phyloP scores from a whole-genome alignment of 2,797 vertebrate genomes.

The Eurystomus glaucurus region DNA sequence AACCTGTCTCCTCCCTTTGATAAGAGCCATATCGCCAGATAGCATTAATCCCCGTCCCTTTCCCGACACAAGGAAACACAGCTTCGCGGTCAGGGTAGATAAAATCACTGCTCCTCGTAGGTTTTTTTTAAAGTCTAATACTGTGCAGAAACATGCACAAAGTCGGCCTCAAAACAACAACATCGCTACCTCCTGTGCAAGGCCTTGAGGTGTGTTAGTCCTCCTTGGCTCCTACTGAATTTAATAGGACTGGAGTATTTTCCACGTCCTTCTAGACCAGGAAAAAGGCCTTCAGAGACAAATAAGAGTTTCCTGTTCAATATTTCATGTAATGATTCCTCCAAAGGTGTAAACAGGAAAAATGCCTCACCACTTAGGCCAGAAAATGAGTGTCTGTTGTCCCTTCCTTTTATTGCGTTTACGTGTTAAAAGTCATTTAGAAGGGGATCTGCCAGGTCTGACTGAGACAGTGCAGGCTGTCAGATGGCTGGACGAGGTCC shows the following conservation, averaged over 20 bases:
- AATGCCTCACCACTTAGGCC: background rate
- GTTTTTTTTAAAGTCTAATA: background rate
- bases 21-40: conserved; percentile 2
- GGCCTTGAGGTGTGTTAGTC: background rate
- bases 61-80: background rate
- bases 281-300: conserved; percentile 45
- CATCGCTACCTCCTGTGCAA: fast-evolving
- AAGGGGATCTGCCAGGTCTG: background rate
- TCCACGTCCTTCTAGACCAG: background rate
- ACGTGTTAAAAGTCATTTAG: conserved; percentile 28
- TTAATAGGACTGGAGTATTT: background rate
- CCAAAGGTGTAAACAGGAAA: conserved; percentile 72
- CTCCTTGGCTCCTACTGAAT: background rate
- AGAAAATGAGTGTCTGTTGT: background rate
- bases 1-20: conserved; percentile 57
- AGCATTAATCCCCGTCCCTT: conserved; percentile 21
- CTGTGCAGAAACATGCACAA: background rate
- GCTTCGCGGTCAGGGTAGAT: background rate
- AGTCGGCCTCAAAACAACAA: background rate
- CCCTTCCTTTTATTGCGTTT: background rate
- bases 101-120: background rate
- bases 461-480: background rate
- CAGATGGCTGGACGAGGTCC: background rate
- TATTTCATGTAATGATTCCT: conserved; percentile 59
- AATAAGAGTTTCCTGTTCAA: conserved; percentile 58